Evolutionary conservation across 2,888 invertebrate genomes (phyloP).

Genomic region (Drosophila percnosoma): DNA sequence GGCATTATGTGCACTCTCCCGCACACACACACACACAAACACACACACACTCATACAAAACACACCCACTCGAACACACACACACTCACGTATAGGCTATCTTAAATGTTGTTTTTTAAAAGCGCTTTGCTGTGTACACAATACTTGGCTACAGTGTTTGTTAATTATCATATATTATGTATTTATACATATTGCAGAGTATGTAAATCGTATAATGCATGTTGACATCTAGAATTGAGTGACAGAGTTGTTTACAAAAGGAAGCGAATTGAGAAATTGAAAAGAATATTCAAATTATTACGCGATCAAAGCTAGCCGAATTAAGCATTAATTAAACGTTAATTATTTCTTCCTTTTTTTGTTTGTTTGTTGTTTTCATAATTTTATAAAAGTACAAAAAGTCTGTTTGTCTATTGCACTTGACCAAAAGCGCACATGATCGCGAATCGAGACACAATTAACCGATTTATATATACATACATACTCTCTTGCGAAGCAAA

Average conservation of each 20-base stretch:
- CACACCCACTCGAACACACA: not conserved
- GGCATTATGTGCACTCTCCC: constrained; percentile 23
- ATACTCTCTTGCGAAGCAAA: constrained; percentile 39
- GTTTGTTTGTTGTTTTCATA: constrained; percentile 18
- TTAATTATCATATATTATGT: constrained; percentile 46
- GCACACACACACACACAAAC: not conserved
- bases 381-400: constrained; percentile 79
- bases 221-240: constrained; percentile 75
- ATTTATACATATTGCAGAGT: constrained; percentile 56
- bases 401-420: constrained; percentile 47
- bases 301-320: constrained; percentile 56
- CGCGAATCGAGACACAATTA: constrained; percentile 43
- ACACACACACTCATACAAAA: constrained; percentile 1
- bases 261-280: constrained; percentile 23
- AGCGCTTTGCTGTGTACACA: constrained; percentile 56
- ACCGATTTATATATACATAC: constrained; percentile 52
- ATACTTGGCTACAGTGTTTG: constrained; percentile 53
- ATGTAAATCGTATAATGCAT: constrained; percentile 61
- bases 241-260: constrained; percentile 54
- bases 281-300: constrained; percentile 17
- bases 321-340: constrained; percentile 61
- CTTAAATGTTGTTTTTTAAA: constrained; percentile 48
- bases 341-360: constrained; percentile 24
- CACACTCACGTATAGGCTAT: constrained; percentile 24
- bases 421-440: constrained; percentile 21